Evolutionary conservation across 2,113 vertebrate species (phyloP).

Genomic region (Ahaetulla prasina): DNA sequence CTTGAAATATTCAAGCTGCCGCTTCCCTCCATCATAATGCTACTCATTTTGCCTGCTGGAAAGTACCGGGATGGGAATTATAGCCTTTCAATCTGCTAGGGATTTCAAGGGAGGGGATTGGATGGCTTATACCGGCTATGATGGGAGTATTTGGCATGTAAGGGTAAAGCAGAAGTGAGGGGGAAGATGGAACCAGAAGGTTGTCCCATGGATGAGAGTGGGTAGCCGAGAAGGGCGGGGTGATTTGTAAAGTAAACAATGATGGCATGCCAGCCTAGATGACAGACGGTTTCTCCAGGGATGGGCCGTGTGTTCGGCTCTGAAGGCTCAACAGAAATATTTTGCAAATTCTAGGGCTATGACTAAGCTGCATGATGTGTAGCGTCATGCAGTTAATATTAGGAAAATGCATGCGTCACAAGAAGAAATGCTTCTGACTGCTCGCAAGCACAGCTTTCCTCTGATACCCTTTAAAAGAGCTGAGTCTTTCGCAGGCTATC

Average conservation of each 20-base stretch:
- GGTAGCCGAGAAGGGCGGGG: neutral
- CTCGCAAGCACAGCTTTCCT: neutral
- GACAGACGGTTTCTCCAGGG: constrained; percentile 1
- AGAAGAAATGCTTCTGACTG: neutral
- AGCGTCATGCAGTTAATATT: neutral
- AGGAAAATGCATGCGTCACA: neutral
- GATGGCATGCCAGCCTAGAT: constrained; percentile 11
- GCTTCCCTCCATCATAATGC: neutral
- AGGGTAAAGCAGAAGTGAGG: constrained; percentile 8
- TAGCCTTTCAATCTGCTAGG: neutral
- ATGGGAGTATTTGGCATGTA: neutral
- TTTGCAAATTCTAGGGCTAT: neutral
- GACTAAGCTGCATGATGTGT: neutral
- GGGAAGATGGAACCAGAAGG: constrained; percentile 21
- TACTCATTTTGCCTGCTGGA: neutral
- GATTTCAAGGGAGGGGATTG: neutral
- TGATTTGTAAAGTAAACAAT: neutral
- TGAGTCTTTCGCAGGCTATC: neutral
- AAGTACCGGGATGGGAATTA: neutral
- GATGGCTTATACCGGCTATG: neutral
- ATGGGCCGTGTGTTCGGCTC: neutral
- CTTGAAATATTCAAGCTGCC: neutral
- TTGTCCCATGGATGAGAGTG: neutral
- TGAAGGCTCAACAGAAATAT: neutral
- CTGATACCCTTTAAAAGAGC: neutral